Percentiles rank a stretch among this genome's conserved stretches.
Conservation (phyloP, 92 coral and sea anemone species). For the Bergia sp. region DNA sequence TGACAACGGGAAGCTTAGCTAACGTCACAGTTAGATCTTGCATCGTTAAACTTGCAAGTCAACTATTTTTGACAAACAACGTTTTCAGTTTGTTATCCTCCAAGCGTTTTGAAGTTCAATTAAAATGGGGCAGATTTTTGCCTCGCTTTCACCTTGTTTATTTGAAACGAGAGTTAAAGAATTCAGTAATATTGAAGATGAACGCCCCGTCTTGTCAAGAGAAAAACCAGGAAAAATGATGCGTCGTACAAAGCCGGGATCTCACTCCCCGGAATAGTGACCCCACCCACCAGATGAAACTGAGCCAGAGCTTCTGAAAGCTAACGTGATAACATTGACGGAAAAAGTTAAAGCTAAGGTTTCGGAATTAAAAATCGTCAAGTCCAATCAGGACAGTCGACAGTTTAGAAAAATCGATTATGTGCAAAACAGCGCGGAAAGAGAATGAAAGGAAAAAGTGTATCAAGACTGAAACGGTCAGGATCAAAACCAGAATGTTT, state of each 20-base stretch:
- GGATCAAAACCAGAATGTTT: not conserved
- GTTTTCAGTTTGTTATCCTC: not conserved
- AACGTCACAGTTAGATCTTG: not conserved
- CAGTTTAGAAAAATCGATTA: not conserved
- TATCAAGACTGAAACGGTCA: not conserved
- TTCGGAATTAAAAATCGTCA: not conserved
- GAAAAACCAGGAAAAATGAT: no score
- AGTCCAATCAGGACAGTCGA: not conserved
- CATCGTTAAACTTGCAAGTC: not conserved
- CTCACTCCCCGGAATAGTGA: conserved; percentile 10
- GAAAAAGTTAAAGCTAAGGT: conserved; percentile 7
- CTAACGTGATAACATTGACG: not conserved
- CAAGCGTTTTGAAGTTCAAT: not conserved
- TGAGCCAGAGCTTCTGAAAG: not conserved
- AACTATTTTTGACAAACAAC: not conserved
- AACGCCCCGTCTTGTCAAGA: no score
- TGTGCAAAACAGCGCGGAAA: not conserved
- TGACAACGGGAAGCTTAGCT: not conserved
- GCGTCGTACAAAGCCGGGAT: not conserved
- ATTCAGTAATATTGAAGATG: not conserved
- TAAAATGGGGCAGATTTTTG: not conserved
- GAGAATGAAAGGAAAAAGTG: not conserved
- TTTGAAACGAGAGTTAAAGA: conserved; percentile 2
- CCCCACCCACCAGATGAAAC: not conserved
- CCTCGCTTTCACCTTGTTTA: not conserved